Base-by-base conservation (phyloP, 2,797 vertebrate species). In the Cynodonichthys magdalenae region DNA sequence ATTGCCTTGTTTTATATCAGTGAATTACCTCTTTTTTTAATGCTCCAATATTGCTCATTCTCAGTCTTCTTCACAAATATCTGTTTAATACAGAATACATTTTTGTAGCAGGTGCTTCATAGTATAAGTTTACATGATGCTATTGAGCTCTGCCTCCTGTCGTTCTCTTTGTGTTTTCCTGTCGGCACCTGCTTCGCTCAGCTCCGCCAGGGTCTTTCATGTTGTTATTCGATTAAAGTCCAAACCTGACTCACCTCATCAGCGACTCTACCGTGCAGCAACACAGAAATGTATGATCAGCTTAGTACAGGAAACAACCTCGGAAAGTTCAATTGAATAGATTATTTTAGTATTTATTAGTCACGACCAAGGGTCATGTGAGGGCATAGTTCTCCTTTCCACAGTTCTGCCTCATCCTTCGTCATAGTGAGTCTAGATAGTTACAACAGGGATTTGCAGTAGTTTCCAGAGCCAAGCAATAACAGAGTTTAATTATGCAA, bases 401-500 rank as follows among this genome's bases (percentile, higher is more conserved):
- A 47, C 69, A 76, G 62, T 65, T 48, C 19, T 48, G 18, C 44
- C 55, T 59, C 24, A 58, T 76, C 55, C 41, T 75, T 53, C 29
- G 59, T 79, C 76, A 75, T 74, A 49, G 51, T 58, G 59, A 71
- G 18, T 69, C 51, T 41, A 56, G 74, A 74, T 74, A 74, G 64
- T 77, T 63, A 68, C 72, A 82, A 73, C 41, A 71, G 72, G 55
- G 83, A 71, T 60, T 79, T 69, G 67, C 64, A 73, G 56, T 60
- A 41, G 62, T 77, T 82, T 79, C 65, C 73, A 66, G 68, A 79
- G 76, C 45, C 53, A 67, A 61, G 70, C 82, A 87, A 78, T 87
- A 82, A 85, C 83, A 78, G 77, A 82, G 83, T 85, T 88, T 87
- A 89, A 90, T 92, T 93, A 93, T 93, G 91, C 89, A 93, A 93